Conservation (phyloP, 53 echinoderm and acorn worm genomes). For the Paelopatides confundens region DNA sequence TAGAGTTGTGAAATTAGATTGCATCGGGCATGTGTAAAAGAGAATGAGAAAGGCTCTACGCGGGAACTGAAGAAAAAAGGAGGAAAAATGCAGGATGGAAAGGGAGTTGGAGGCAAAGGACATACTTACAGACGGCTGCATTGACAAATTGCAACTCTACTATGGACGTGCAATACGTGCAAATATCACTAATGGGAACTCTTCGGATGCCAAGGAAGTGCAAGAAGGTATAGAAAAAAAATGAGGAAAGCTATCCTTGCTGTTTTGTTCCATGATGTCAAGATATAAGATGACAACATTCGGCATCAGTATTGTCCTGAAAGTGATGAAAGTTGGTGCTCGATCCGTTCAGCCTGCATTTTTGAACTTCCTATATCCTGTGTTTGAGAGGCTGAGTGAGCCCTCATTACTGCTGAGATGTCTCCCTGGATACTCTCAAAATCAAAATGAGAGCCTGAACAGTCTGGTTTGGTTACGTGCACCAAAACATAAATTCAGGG, state of each 20-base stretch:
- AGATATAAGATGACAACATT: background rate
- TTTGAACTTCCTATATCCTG: conserved; percentile 32
- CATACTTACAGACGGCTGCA: background rate
- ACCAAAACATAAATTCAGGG: conserved; percentile 65
- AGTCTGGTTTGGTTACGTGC: conserved; percentile 25
- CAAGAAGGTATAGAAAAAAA: background rate
- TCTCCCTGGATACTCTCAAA: conserved; percentile 56
- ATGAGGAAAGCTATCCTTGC: background rate
- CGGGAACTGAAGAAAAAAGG: conserved; percentile 10
- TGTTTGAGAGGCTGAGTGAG: conserved; percentile 23
- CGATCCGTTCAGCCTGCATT: conserved; percentile 28
- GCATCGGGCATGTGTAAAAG: conserved; percentile 63
- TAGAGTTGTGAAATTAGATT: conserved; percentile 47
- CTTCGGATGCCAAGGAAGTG: background rate
- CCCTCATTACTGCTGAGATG: conserved; percentile 48
- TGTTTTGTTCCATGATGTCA: conserved; percentile 33
- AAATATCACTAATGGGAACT: background rate
- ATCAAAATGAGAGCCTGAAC: conserved; percentile 41
- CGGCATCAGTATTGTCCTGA: background rate
- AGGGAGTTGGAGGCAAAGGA: background rate
- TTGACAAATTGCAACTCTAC: conserved; percentile 2
- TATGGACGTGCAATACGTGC: conserved; percentile 54
- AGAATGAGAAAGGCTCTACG: conserved; percentile 47
- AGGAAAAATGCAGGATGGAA: conserved; percentile 22
- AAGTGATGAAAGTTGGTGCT: conserved; percentile 52